These are phyloP conservation scores for Tinamus guttatus DNA, from an alignment of 2,113 vertebrate genomes.

Conservation along the genomic window DNA sequence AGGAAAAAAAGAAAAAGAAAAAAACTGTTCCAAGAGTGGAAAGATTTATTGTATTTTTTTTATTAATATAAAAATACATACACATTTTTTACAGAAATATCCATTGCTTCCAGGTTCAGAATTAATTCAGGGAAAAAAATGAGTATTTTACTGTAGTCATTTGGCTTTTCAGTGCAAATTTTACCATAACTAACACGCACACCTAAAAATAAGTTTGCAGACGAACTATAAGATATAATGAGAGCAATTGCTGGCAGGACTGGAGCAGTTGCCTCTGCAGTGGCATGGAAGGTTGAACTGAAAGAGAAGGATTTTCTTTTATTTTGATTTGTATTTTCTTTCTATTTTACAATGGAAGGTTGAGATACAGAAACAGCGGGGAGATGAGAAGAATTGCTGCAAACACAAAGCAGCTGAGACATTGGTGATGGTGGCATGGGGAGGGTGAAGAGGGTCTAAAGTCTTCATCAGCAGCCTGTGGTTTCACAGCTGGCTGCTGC, in stretches of 20 bases:
- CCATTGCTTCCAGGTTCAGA: slow-evolving; percentile 20
- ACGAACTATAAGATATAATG: neutral
- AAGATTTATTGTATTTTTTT: slow-evolving; percentile 46
- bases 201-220: neutral
- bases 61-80: slow-evolving; percentile 29
- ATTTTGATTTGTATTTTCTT: neutral
- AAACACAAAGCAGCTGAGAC: neutral
- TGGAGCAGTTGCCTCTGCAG: neutral
- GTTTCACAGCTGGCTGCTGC: neutral
- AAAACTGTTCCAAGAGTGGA: neutral
- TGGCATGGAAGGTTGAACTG: neutral
- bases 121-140: slow-evolving; percentile 14
- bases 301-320: neutral
- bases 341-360: neutral
- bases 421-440: neutral
- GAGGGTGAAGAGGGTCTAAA: neutral
- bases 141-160: neutral
- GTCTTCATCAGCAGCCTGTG: neutral
- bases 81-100: slow-evolving; percentile 54
- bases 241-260: neutral
- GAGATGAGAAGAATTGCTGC: neutral
- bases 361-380: neutral
- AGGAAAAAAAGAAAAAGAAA: neutral
- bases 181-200: neutral
- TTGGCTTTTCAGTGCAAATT: neutral